These are phyloP conservation scores for Halcyon smyrnensis DNA, from an alignment of 2,797 vertebrate genomes.

Conservation along the genomic window DNA sequence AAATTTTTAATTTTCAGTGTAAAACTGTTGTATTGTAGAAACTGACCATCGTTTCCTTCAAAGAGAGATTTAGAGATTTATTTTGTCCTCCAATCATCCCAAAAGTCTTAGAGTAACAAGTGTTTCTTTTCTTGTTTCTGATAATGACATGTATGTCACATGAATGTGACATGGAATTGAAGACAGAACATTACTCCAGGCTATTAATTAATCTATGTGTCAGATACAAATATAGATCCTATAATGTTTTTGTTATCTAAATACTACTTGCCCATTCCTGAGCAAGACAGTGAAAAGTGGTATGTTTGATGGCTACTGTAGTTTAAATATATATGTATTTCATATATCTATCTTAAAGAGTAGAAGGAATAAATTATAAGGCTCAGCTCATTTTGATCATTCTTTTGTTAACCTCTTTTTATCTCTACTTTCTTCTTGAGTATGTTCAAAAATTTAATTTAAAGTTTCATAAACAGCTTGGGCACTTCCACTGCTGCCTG, in stretches of 20 bases:
- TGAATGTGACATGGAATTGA: neutral
- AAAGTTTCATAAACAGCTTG: conserved; percentile 30
- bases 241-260: neutral
- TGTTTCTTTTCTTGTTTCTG: neutral
- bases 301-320: neutral
- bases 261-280: neutral
- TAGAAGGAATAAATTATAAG: neutral
- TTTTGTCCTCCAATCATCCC: neutral
- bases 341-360: neutral
- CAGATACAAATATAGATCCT: neutral
- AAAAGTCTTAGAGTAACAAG: neutral
- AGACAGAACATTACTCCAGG: neutral
- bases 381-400: neutral
- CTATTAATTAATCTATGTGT: neutral
- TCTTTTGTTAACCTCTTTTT: neutral
- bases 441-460: neutral
- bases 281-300: neutral
- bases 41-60: neutral
- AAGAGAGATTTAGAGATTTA: neutral
- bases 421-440: neutral
- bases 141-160: neutral
- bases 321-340: neutral
- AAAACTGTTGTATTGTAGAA: neutral
- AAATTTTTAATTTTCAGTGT: neutral
- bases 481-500: neutral